Evolutionary conservation across 2,888 invertebrate species (phyloP), one percentile per base, ranked within the genome.

Genomic region (Drosophila subsilvestris): DNA sequence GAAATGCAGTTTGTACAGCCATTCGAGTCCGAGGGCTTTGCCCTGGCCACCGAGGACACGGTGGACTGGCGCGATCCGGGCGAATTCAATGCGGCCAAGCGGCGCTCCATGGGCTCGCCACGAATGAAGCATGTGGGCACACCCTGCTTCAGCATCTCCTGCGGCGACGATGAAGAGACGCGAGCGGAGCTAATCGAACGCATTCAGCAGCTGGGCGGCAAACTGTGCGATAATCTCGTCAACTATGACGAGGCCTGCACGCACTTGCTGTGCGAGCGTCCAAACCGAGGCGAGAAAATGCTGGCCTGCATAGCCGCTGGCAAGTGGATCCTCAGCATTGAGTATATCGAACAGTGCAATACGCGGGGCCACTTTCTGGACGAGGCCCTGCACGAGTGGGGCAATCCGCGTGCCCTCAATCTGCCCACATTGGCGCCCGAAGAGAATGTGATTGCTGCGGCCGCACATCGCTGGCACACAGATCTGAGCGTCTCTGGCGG

Each of bases 291-390:
- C 89, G 98, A 98, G 93, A 98, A 98, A 93, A 94, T 96, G 92
- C 93, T 98, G 27, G 95, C 96, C 0, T 95, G 96, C 66, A 95
- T 98, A 69, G 98, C 98, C 0, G 94, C 96, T 0, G 98, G 98
- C 18, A 95, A 96, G 83, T 98, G 98, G 98, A 94, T 98, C 12
- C 92, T 98, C n/a, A 96, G 97, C 82, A 94, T 95, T 1, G 94
- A 95, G 0, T 98, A 97, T 86, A 92, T 98, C 1, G 94, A 94
- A 6, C 93, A 95, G 50, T 96, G 96, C 61, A 91, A 94, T 9
- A 93, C 88, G 3, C 79, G 86, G 12, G 89, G 90, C 42, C 76
- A 75, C 25, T 90, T 90, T 6, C 74, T 91, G 6, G 88, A 91
- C 8, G 98, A 98, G 90, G 96, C 96, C 80, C 93, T 94, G 0